Conservation (phyloP, 2,888 invertebrate species). For the Agriopis aurantiaria region DNA sequence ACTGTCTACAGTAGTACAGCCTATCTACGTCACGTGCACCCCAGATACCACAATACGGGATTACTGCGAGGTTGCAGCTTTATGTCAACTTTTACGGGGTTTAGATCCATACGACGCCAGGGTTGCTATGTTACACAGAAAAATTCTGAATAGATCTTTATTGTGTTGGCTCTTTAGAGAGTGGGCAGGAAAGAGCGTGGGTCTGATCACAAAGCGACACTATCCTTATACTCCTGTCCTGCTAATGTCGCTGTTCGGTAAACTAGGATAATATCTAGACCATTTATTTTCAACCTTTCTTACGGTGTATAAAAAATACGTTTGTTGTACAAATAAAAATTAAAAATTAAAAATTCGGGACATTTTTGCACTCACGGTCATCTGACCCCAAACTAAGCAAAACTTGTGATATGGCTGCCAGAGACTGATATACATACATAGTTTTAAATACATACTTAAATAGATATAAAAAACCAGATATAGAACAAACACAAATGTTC, state of each 20-base stretch:
- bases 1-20: conserved; percentile 7
- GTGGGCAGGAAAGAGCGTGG: background rate
- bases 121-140: conserved; percentile 1
- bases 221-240: background rate
- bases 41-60: conserved; percentile 36
- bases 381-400: too few species aligned
- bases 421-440: too few species aligned
- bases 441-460: too few species aligned
- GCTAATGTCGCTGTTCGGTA: background rate
- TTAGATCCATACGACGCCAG: conserved; percentile 26
- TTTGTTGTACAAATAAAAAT: too few species aligned
- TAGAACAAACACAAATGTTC: too few species aligned
- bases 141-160: background rate
- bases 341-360: too few species aligned
- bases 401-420: too few species aligned
- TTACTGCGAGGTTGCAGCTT: conserved; percentile 35
- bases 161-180: background rate
- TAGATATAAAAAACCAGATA: too few species aligned
- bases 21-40: conserved; percentile 24
- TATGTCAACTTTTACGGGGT: conserved; percentile 35
- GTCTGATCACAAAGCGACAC: background rate
- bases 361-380: too few species aligned
- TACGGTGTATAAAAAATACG: too few species aligned
- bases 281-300: too few species aligned
- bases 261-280: too few species aligned